Conservation (phyloP, 2,113 vertebrate species). For the Uropsilus gracilis region DNA sequence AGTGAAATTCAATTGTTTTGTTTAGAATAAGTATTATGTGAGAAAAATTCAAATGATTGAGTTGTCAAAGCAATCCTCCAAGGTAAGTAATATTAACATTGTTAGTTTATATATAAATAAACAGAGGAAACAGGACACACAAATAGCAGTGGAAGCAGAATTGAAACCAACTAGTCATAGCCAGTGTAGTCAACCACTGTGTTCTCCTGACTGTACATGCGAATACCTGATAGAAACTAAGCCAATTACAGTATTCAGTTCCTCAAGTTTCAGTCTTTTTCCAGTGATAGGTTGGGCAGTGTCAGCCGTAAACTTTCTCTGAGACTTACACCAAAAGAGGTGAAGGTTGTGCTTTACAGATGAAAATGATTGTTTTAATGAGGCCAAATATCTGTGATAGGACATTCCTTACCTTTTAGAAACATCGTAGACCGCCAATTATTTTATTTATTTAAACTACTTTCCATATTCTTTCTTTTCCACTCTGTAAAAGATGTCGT, state of each 20-base stretch:
- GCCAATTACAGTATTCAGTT: too few relatives aligned
- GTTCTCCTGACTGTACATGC: neutral
- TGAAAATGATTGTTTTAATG: neutral
- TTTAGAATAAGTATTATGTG: neutral
- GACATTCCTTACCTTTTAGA: neutral
- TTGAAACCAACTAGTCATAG: neutral
- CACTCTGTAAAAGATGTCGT: neutral
- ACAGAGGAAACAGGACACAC: neutral
- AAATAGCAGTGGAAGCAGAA: neutral
- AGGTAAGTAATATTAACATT: neutral
- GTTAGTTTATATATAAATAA: neutral
- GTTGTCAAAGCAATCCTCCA: neutral
- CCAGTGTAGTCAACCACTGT: too few relatives aligned
- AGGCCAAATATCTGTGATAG: neutral
- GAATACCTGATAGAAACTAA: neutral
- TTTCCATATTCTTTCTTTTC: neutral
- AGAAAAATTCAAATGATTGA: neutral
- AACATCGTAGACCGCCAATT: too few relatives aligned
- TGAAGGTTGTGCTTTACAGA: neutral
- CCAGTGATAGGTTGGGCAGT: too few relatives aligned
- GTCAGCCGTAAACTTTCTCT: too few relatives aligned
- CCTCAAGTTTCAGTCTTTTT: too few relatives aligned
- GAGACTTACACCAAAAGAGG: neutral
- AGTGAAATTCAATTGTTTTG: neutral
- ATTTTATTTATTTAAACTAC: neutral